Evolutionary conservation across 1,140 invertebrate genomes (phyloP).

Genomic region (Drosophila burlai): DNA sequence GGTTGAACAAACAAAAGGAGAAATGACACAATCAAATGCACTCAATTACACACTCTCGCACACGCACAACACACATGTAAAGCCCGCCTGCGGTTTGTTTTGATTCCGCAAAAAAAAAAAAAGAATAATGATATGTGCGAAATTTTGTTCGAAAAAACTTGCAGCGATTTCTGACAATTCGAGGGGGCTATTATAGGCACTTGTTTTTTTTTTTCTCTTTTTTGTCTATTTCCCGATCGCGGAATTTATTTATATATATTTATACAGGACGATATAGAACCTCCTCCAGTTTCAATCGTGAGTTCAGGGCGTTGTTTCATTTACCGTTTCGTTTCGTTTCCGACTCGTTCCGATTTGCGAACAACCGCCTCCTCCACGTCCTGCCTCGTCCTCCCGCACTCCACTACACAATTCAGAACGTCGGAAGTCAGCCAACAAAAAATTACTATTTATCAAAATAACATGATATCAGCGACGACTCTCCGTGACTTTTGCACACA

Average conservation of each 20-base stretch:
- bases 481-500: neutral
- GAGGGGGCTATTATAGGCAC: neutral
- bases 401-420: slow-evolving; percentile 6
- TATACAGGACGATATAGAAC: slow-evolving; percentile 4
- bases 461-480: slow-evolving; percentile 8
- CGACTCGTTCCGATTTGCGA: slow-evolving; percentile 36
- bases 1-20: slow-evolving; percentile 9
- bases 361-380: slow-evolving; percentile 19
- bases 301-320: slow-evolving; percentile 79
- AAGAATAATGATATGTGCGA: neutral
- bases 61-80: slow-evolving; percentile 33
- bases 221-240: neutral
- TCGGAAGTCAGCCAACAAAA: slow-evolving; percentile 1
- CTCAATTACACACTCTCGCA: slow-evolving; percentile 1
- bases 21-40: slow-evolving; percentile 20
- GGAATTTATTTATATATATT: slow-evolving; percentile 26
- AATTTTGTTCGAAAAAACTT: slow-evolving; percentile 1
- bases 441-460: slow-evolving; percentile 21
- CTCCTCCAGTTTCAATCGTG: slow-evolving; percentile 17
- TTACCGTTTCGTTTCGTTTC: slow-evolving; percentile 71
- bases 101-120: slow-evolving; percentile 5
- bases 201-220: neutral
- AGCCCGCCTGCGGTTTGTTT: slow-evolving; percentile 25
- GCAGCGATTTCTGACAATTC: neutral
- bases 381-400: slow-evolving; percentile 4